Base-by-base conservation (phyloP, 2,797 vertebrate genomes). In the Nothura maculosa region DNA sequence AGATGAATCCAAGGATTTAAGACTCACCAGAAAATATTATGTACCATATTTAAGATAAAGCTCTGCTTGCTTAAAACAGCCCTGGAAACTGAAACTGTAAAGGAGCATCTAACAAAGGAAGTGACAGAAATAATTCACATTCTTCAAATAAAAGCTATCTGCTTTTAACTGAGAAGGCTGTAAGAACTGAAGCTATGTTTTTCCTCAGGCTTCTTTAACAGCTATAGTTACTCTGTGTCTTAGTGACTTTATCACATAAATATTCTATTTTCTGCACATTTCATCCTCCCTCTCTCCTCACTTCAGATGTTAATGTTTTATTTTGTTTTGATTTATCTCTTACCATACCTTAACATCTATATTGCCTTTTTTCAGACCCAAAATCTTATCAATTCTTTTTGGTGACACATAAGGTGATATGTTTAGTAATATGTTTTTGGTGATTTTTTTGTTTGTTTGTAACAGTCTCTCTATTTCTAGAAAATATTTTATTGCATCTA, bases 1-100 rank as follows among this genome's bases (percentile, higher is more conserved):
- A 96, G 87, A 94, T 77, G 81, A 94, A 93, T 95, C 88, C 89
- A 93, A 91, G 82, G 68, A 57, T 87, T 96, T 91, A 95, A 80
- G 84, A 72, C 68, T 83, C 91, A 93, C 67, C 80, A 87, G 81
- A 87, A 95, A 91, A 90, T 72, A 61, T 60, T 48, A 73, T 54
- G 90, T 55, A 93, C 80, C 58, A 24, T 63, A 67, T 86, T 92
- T 89, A 84, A 86, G 90, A 91, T 70, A 90, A 91, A 74, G 42
- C 50, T 90, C 84, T 69, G 10, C 66, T 81, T 90, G 60, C 69
- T 89, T 94, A 58, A 90, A 90, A 63, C 69, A 78, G 62, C 58
- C 60, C 21, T 78, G 32, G 34, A 90, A 89, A 69, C 15, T 66
- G 86, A 87, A 91, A 75, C 27, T 48, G 57, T 85, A 89, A 85